These are phyloP conservation scores for Lethocerus indicus DNA, from an alignment of 1,140 invertebrate species.

Conservation along the genomic window DNA sequence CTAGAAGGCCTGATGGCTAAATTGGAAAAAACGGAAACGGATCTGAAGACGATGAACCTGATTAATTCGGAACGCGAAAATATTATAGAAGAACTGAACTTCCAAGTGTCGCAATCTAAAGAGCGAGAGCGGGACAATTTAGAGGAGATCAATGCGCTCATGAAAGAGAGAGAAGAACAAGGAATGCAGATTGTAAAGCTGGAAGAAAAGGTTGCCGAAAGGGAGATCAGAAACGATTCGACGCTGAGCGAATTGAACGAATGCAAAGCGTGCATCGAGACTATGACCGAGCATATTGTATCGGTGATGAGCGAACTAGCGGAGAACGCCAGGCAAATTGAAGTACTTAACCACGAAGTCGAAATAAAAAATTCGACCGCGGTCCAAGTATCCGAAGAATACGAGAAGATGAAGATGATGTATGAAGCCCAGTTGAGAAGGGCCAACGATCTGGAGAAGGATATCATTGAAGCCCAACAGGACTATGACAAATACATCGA, in stretches of 20 bases:
- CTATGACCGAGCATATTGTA: slow-evolving; percentile 10
- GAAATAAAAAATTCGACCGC: slow-evolving; percentile 11
- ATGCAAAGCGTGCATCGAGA: slow-evolving; percentile 9
- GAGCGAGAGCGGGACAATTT: too few relatives aligned
- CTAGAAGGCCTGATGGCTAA: slow-evolving; percentile 3
- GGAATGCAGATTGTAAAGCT: slow-evolving; percentile 3
- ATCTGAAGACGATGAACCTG: background rate
- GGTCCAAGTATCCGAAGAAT: slow-evolving; percentile 13
- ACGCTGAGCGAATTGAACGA: slow-evolving; percentile 5
- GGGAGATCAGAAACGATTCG: slow-evolving; percentile 11
- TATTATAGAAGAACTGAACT: slow-evolving; percentile 4
- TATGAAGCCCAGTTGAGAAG: slow-evolving; percentile 2
- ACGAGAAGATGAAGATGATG: slow-evolving; percentile 12
- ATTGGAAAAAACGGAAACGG: slow-evolving; percentile 3
- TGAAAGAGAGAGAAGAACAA: slow-evolving; percentile 1
- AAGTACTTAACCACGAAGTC: slow-evolving; percentile 6
- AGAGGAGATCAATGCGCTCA: slow-evolving; percentile 6
- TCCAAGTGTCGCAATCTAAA: slow-evolving; percentile 1
- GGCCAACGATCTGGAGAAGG: slow-evolving; percentile 10
- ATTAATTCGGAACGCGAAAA: slow-evolving; percentile 3
- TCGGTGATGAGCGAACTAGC: slow-evolving; percentile 9
- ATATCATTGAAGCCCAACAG: slow-evolving; percentile 5
- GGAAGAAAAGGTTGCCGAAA: slow-evolving; percentile 3
- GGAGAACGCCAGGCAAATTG: slow-evolving; percentile 7
- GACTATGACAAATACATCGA: slow-evolving; percentile 14